Evolutionary conservation across 2,797 vertebrate species (phyloP), one percentile per base, ranked within the genome.

Genomic region (Bradypodion ventrale): DNA sequence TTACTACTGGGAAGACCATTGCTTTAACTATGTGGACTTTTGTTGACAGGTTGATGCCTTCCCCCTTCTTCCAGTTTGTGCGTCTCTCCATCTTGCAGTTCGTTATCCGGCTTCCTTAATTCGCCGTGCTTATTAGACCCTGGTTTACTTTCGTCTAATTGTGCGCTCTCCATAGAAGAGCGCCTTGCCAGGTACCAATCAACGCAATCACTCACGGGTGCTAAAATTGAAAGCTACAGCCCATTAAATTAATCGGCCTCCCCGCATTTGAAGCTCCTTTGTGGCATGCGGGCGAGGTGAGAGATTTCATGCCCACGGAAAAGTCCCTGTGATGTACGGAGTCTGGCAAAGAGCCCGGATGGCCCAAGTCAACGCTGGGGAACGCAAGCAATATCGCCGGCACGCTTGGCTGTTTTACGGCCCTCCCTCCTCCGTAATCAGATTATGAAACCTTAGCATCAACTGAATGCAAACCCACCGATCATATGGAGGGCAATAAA

Each of bases 401-500:
- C 69, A 59, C 1, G 42, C 1, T 23, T 0, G 0, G 78, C 70
- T 52, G 27, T 35, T 91, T 93, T 88, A 83, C 32, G 75, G 42
- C 78, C 40, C 90, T 62, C 68, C 83, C 46, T 89, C 65, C 72
- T 52, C 78, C 32, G 0, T 87, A 91, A 93, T 89, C 89, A 87
- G 89, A 90, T 93, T 91, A 92, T 72, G 83, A 87, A 94, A 90
- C 85, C 85, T 92, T 87, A 40, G 15, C 76, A 89, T 84, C 42
- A 66, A 88, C 76, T 84, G 90, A 93, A 94, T 91, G 85, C 89
- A 93, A 92, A 90, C 90, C 93, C 92, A 92, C 92, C 77, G 80
- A 90, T 94, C 92, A 88, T n/a, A 87, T 1, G 0, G 89, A 90
- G 89, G 84, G 89, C 73, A 77, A 90, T 92, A 92, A 92, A 93